Base-by-base conservation (phyloP, 2,797 vertebrate species). In the Gallirallus australis region DNA sequence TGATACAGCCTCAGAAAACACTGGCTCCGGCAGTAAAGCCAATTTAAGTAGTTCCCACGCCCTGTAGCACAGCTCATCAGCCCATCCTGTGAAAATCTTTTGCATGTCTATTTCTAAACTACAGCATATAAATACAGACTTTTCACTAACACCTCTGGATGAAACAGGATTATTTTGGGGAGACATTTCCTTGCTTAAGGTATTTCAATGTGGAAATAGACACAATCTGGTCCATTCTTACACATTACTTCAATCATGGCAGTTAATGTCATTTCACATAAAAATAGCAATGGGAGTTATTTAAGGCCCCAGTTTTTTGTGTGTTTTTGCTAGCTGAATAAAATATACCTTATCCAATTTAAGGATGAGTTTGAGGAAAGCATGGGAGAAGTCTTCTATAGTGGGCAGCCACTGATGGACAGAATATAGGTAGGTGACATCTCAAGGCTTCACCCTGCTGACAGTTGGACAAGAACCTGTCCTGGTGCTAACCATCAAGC, bases 141-240 rank as follows among this genome's bases (percentile, higher is more conserved):
- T 81, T 76, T 86, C 60, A 45, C 78, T 72, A 84, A 82, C 86
- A 96, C 88, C 75, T 86, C 83, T 95, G 93, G 90, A 82, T 77
- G 81, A 77, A 64, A 64, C 1, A 77, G 71, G 75, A 73, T 61
- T 84, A 86, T 73, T 94, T 10, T 68, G 33, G 52, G 63, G 37
- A 94, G 68, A 68, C 11, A 20, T 65, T 86, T 94, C 64, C 53
- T 82, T 79, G 52, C 47, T 78, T 48, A 85, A 33, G 69, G 73
- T 89, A 60, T 86, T 94, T 73, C 66, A 31, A 73, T 64, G 66
- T 69, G 47, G 73, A 82, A 92, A 88, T 12, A 81, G 59, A 52
- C 35, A 78, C 66, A 84, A 90, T 42, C 68, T 80, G 60, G 52
- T 80, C 87, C 48, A 54, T 56, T 77, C 91, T 88, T 90, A 50